phyloP scores from a whole-genome alignment of 2,113 vertebrate species.

The Sphaerodactylus townsendi region DNA sequence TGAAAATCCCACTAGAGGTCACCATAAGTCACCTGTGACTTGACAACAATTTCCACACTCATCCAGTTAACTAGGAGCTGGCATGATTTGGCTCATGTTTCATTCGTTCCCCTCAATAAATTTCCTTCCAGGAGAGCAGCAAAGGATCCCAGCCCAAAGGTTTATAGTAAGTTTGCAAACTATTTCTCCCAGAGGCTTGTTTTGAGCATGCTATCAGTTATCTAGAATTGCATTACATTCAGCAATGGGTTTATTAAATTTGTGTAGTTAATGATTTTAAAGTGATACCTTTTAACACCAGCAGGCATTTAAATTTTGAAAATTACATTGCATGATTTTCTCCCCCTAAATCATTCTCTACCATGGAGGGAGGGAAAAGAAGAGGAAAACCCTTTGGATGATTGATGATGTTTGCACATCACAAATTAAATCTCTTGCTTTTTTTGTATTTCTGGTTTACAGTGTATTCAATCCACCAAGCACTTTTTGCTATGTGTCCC shows the following conservation, averaged over 20 bases:
- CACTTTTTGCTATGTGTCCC: no score
- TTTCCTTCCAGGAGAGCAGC: neutral
- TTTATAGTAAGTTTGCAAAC: conserved; percentile 1
- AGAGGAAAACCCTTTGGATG: neutral
- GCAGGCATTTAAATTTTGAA: conserved; percentile 13
- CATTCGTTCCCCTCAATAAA: neutral
- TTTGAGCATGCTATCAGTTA: neutral
- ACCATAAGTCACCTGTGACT: no score
- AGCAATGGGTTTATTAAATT: conserved; percentile 11
- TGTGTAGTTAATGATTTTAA: conserved; percentile 9
- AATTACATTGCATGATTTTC: conserved; percentile 1
- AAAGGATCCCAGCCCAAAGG: neutral
- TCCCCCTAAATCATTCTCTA: neutral
- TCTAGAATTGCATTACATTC: neutral
- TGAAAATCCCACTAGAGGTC: no score
- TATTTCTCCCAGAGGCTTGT: neutral
- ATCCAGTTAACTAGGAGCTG: neutral
- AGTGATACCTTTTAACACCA: neutral
- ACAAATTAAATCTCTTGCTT: conserved; percentile 18
- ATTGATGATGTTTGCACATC: conserved; percentile 10
- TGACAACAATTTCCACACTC: no score
- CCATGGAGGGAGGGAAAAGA: neutral
- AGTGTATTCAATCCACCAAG: neutral
- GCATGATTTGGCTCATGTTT: neutral
- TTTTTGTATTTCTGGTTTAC: conserved; percentile 8